Evolutionary conservation across 2,888 invertebrate genomes (phyloP), one percentile per base, ranked within the genome.

Genomic region (Himalopsyche japonica): DNA sequence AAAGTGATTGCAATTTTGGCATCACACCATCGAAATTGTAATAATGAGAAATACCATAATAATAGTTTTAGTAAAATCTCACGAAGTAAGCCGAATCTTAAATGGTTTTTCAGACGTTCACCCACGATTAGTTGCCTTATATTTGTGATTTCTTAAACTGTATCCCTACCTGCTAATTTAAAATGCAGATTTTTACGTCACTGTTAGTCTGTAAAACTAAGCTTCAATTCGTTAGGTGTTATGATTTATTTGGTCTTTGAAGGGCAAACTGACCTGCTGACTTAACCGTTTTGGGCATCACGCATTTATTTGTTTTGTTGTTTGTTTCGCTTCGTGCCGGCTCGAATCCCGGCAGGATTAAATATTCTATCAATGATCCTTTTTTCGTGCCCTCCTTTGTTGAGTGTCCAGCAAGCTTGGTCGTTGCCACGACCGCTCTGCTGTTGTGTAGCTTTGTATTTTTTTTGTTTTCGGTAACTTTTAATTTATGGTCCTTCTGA

Each of bases 221-320:
- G 12, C 12, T 43, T 43, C 43, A 43, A 43, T 43, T 43, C 43
- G 43, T 43, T 15, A 2, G 15, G 43, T 43, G 15, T 43, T 43
- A 30, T 20, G 18, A 20, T 47, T 80, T 80, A 27, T 80, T 48
- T 80, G 43, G 10, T 27, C 12, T 82, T 76, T 48, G 20, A 76
- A 48, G 49, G 48, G 34, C 37, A 37, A 47, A n/a, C n/a, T n/a
- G 79, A 83, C 85, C 81, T 85, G 85, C 79, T 83, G 83, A 85
- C 85, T 76, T 79, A 64, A 76, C 85, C 83, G 83, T 83, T 79
- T 83, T 81, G 81, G 85, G 57, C 70, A 47, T 79, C 82, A 82
- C 64, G 79, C 64, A 64, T 79, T 82, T 82, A 70, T 70, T 70
- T 70, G 70, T 70, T 20, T n/a, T 57, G n/a, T 57, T 57, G 24